Conservation (phyloP, 2,113 vertebrate genomes). For the Regulus satrapa region DNA sequence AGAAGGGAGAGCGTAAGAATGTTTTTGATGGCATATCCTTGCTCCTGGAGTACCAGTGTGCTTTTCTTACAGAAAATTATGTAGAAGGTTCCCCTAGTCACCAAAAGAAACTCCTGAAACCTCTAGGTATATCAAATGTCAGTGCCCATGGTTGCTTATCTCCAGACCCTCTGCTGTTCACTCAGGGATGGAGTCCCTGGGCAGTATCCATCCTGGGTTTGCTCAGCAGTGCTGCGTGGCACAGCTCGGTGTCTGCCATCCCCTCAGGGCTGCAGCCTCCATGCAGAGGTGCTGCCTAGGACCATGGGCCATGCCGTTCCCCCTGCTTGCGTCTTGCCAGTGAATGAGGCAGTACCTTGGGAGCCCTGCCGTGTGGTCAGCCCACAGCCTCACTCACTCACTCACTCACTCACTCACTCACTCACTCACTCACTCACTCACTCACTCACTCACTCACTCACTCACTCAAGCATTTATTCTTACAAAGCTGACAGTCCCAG, state of each 20-base stretch:
- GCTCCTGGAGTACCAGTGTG: background rate
- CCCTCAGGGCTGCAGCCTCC: background rate
- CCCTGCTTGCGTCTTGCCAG: background rate
- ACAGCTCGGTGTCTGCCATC: background rate
- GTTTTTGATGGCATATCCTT: background rate
- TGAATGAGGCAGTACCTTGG: background rate
- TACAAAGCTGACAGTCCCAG: background rate
- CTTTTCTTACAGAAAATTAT: background rate
- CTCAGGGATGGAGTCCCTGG: rapidly evolving
- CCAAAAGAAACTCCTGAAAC: background rate
- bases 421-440: background rate
- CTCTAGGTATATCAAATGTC: background rate
- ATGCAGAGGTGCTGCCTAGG: rapidly evolving
- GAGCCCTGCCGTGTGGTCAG: background rate
- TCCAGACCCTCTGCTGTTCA: background rate
- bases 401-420: background rate
- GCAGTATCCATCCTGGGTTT: background rate
- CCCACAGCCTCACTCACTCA: background rate
- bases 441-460: background rate
- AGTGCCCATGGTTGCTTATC: background rate
- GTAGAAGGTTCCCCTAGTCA: background rate
- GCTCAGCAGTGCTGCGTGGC: background rate
- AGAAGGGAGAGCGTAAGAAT: background rate
- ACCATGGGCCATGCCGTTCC: rapidly evolving
- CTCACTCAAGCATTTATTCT: background rate